Conservation (phyloP, 2,797 vertebrate species). For the Psittacula derbiana region DNA sequence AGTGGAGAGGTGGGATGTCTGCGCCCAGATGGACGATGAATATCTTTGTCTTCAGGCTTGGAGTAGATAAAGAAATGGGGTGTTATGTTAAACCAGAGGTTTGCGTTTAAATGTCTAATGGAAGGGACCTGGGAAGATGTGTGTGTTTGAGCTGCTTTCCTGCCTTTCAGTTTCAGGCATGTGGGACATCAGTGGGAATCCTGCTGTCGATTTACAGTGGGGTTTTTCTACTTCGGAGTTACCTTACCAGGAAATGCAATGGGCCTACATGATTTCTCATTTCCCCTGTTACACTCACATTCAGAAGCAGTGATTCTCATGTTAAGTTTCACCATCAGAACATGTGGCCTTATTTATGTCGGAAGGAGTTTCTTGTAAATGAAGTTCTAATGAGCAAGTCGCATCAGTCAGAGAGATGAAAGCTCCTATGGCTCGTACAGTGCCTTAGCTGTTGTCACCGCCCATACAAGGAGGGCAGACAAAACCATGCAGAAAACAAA, state of each 20-base stretch:
- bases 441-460: not conserved
- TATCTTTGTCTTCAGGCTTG: not conserved
- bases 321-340: not conserved
- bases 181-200: not conserved
- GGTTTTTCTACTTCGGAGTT: not conserved
- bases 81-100: not conserved
- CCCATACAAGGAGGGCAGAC: not conserved
- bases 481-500: constrained; percentile 31
- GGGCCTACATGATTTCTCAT: not conserved
- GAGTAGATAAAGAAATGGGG: not conserved
- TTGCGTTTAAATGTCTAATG: not conserved
- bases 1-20: not conserved
- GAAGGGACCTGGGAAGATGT: not conserved
- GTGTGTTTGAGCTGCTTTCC: not conserved
- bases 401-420: not conserved
- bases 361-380: not conserved
- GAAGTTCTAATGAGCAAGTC: not conserved
- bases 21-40: not conserved
- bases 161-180: not conserved
- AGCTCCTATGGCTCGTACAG: not conserved
- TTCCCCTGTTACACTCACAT: not conserved
- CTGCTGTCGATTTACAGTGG: not conserved
- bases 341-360: not conserved
- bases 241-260: not conserved
- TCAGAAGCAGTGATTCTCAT: not conserved